Evolutionary conservation across 2,888 invertebrate species (phyloP).

Genomic region (Ornithoptera alexandrae): DNA sequence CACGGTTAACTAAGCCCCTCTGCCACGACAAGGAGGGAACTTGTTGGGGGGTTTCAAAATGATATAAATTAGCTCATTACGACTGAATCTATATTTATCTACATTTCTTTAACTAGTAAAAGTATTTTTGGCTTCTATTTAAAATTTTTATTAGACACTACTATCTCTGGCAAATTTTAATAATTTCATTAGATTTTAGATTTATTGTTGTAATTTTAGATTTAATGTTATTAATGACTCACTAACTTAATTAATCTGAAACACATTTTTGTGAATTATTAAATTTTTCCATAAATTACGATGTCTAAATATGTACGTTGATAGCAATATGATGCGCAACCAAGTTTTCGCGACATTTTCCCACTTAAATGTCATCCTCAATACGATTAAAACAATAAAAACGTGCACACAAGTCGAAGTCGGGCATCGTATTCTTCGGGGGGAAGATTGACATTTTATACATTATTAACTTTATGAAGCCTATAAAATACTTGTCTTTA

Average conservation of each 20-base stretch:
- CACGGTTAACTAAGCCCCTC: no score
- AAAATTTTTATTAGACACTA: no score
- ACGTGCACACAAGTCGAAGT: neutral
- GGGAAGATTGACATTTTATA: slow-evolving; percentile 18
- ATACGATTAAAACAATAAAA: neutral
- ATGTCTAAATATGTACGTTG: neutral
- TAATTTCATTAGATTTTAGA: no score
- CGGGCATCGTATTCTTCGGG: neutral
- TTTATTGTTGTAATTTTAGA: neutral
- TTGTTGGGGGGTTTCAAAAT: no score
- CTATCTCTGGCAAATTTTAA: no score
- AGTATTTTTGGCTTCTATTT: no score
- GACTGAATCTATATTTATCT: no score
- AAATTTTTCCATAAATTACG: neutral
- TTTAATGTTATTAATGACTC: neutral
- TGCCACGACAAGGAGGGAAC: no score
- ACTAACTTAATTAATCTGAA: neutral
- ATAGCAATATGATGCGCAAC: neutral
- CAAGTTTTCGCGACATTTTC: neutral
- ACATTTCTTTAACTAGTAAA: no score
- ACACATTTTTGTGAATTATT: neutral
- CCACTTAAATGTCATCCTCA: neutral
- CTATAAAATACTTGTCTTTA: slow-evolving; percentile 6
- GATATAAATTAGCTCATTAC: no score
- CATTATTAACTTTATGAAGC: slow-evolving; percentile 20